A percentile compares a stretch with the other conserved stretches of the same genome.
Evolutionary conservation across 1,140 invertebrate species (phyloP).

Genomic region (Agrypnia vestita): DNA sequence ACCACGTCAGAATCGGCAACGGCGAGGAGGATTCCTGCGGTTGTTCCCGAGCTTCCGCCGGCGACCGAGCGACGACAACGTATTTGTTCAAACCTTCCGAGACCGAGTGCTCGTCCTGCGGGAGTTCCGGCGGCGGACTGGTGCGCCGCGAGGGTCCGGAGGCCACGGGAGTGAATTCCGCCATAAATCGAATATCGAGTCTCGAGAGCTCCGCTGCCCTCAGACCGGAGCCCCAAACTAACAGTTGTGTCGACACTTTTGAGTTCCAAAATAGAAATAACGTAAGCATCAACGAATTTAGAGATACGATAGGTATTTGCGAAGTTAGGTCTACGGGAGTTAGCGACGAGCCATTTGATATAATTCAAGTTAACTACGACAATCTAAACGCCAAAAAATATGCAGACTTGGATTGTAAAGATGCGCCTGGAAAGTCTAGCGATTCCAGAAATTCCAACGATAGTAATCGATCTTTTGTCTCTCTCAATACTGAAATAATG

Average conservation of each 20-base stretch:
- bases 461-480: slow-evolving; percentile 9
- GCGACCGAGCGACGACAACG: too few species aligned
- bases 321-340: slow-evolving; percentile 18
- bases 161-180: too few species aligned
- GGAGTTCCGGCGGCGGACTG: too few species aligned
- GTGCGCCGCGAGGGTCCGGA: too few species aligned
- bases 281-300: slow-evolving; percentile 38
- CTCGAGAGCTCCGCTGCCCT: too few species aligned
- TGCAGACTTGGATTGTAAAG: background rate
- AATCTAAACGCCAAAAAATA: background rate
- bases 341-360: background rate
- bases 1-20: too few species aligned
- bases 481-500: slow-evolving; percentile 67
- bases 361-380: background rate
- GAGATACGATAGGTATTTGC: slow-evolving; percentile 43
- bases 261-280: background rate
- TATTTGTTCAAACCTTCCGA: too few species aligned
- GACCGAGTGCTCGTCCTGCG: too few species aligned
- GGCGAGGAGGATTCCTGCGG: too few species aligned
- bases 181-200: too few species aligned
- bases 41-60: too few species aligned
- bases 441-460: background rate
- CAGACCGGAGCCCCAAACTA: background rate
- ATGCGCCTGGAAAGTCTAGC: background rate
- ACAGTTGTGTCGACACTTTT: background rate